phyloP scores from a whole-genome alignment of 2,888 invertebrate genomes.

The Trachelus tabidus region DNA sequence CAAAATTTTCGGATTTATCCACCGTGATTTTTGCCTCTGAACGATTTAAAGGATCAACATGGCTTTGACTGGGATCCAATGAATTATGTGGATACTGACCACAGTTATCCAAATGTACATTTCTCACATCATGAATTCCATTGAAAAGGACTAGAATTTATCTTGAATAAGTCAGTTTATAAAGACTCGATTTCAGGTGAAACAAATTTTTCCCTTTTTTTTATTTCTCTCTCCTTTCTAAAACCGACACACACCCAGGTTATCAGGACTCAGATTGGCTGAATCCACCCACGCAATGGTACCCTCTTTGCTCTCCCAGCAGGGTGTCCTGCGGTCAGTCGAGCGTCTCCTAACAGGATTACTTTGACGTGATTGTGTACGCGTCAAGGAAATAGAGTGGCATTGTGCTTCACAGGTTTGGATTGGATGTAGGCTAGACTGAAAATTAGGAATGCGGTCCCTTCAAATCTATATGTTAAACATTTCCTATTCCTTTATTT shows the following conservation, averaged over 20 bases:
- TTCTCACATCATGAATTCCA: neutral
- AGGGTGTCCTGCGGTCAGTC: constrained; percentile 53
- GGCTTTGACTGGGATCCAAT: neutral
- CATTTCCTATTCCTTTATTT: constrained; percentile 32
- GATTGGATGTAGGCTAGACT: constrained; percentile 40
- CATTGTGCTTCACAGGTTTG: constrained; percentile 46
- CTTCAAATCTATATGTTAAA: constrained; percentile 46
- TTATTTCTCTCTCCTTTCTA: neutral
- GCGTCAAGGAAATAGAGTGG: constrained; percentile 63
- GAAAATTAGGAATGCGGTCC: constrained; percentile 55
- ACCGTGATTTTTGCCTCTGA: neutral
- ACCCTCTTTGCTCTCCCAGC: constrained; percentile 47
- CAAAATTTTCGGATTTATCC: neutral
- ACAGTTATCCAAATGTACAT: neutral
- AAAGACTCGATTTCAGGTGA: neutral
- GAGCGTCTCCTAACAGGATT: constrained; percentile 62
- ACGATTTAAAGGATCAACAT: neutral
- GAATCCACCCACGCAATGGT: constrained; percentile 31
- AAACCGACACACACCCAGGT: neutral
- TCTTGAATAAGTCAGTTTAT: neutral
- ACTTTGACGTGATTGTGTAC: constrained; percentile 62
- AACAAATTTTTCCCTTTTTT: neutral
- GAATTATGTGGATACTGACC: neutral
- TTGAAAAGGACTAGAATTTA: neutral
- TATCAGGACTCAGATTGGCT: constrained; percentile 26